A percentile compares a stretch with the other conserved stretches of the same genome.
Evolutionary conservation across 2,797 vertebrate species (phyloP).

Genomic region (Malurus splendens): DNA sequence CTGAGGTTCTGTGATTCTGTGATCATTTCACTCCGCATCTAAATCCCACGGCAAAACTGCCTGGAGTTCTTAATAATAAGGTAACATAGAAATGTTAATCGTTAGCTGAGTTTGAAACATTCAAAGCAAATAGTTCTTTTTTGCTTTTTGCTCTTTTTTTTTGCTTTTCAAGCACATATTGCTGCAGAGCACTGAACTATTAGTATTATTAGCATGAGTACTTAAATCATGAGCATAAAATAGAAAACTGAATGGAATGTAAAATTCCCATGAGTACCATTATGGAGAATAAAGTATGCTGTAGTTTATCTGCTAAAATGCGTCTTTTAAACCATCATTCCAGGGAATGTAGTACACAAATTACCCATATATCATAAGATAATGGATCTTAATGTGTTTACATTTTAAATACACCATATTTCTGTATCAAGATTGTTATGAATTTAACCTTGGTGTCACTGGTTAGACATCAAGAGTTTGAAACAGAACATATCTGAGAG

Average conservation of each 20-base stretch:
- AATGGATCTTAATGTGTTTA: constrained; percentile 61
- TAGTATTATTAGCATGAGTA: constrained; percentile 15
- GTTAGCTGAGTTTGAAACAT: not conserved
- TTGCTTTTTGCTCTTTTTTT: not conserved
- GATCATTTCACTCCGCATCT: not conserved
- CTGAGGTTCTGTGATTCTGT: not conserved
- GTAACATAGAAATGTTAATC: not conserved
- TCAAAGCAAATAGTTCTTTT: not conserved
- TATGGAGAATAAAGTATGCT: constrained; percentile 30
- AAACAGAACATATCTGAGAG: not conserved
- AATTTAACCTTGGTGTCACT: constrained; percentile 33
- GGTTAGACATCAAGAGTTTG: not conserved
- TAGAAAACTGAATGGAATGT: constrained; percentile 51
- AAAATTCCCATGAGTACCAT: constrained; percentile 50
- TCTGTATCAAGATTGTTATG: constrained; percentile 31
- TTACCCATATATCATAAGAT: constrained; percentile 44
- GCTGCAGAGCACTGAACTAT: not conserved
- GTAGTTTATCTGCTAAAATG: constrained; percentile 49
- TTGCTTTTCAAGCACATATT: not conserved
- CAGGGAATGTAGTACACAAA: constrained; percentile 2
- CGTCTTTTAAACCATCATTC: constrained; percentile 28
- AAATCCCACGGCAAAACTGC: not conserved
- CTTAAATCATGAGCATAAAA: constrained; percentile 51
- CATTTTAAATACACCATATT: constrained; percentile 50
- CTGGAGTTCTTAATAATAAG: not conserved